Evolutionary conservation across 1,140 invertebrate species (phyloP).

Genomic region (Anastrepha obliqua): DNA sequence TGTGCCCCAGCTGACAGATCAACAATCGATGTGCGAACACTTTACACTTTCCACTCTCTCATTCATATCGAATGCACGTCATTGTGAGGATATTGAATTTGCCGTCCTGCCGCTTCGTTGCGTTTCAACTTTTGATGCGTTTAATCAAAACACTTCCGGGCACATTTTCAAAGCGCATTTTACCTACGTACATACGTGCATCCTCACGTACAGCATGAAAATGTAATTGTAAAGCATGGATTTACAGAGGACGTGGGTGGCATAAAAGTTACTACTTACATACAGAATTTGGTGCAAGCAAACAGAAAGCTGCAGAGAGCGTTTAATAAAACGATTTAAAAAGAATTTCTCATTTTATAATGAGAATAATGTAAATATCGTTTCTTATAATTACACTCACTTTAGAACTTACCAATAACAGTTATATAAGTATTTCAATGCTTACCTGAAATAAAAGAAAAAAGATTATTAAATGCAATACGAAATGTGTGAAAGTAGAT

Average conservation of each 20-base stretch:
- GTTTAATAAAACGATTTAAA: no score
- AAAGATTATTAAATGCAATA: no score
- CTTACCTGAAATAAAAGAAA: no score
- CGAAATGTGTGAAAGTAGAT: no score
- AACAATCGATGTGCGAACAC: not conserved
- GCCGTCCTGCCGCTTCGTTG: not conserved
- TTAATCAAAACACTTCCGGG: conserved; percentile 41
- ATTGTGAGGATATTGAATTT: conserved; percentile 35
- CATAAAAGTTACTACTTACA: not conserved
- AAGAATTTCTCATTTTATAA: no score
- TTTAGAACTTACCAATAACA: no score
- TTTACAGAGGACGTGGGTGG: not conserved
- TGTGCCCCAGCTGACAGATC: not conserved
- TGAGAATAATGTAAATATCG: no score
- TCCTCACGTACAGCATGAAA: not conserved
- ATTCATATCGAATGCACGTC: not conserved
- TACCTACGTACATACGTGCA: not conserved
- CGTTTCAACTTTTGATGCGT: conserved; percentile 12
- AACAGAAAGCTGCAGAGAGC: not conserved
- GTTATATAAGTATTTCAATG: no score
- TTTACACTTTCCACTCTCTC: not conserved
- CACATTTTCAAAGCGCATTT: not conserved
- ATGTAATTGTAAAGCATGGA: conserved; percentile 19
- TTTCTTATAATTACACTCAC: no score
- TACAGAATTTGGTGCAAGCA: not conserved